Percentiles rank a stretch among this genome's conserved stretches.
phyloP scores from a whole-genome alignment of 2,888 invertebrate genomes.

The Hypsopygia costalis region DNA sequence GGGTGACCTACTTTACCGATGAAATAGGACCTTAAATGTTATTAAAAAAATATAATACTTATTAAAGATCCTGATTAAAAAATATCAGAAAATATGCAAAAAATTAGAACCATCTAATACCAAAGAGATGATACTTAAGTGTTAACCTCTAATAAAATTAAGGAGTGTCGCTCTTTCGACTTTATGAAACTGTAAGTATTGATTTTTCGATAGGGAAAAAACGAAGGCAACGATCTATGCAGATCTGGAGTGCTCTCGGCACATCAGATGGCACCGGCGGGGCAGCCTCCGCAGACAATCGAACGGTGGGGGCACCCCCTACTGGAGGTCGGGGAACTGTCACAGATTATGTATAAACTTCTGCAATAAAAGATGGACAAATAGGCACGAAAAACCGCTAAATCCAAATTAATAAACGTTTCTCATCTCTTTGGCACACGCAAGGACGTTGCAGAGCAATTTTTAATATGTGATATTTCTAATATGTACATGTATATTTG shows the following conservation, averaged over 20 bases:
- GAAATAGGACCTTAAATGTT: neutral
- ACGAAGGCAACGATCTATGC: conserved; percentile 80
- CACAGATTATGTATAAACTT: conserved; percentile 54
- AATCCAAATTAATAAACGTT: too few relatives aligned
- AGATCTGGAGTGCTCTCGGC: conserved; percentile 81
- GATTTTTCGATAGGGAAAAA: conserved; percentile 80
- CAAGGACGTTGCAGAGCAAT: too few relatives aligned
- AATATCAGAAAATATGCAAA: conserved; percentile 20
- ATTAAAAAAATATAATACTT: neutral
- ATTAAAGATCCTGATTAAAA: neutral
- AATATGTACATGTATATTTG: too few relatives aligned
- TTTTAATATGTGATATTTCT: too few relatives aligned
- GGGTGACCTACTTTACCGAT: conserved; percentile 39
- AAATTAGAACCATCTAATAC: conserved; percentile 4
- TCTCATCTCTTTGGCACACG: too few relatives aligned
- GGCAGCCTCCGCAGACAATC: conserved; percentile 80
- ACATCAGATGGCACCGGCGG: conserved; percentile 81
- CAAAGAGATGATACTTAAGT: conserved; percentile 25
- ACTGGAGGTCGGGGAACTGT: conserved; percentile 66
- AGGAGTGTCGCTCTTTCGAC: conserved; percentile 62
- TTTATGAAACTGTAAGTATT: conserved; percentile 75
- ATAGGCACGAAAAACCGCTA: conserved; percentile 8
- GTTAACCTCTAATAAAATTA: conserved; percentile 57
- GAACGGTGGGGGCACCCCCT: conserved; percentile 68
- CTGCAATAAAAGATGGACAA: conserved; percentile 16